Evolutionary conservation across 2,797 vertebrate species (phyloP), one percentile per base, ranked within the genome.

Genomic region (Phyllotis vaccarum): DNA sequence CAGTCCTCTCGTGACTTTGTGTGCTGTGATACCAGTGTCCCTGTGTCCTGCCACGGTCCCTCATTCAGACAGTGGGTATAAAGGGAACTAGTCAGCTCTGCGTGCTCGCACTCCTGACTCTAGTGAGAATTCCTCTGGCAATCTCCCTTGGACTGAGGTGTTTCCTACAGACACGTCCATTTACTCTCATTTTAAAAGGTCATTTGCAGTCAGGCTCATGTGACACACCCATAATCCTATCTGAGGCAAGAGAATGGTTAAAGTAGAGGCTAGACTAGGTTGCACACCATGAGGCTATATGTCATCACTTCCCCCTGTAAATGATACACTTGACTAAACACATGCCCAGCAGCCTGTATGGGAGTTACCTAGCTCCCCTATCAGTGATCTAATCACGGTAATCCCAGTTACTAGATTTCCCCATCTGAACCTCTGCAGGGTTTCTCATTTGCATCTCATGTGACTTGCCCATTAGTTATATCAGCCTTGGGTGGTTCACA

Each of bases 11-110:
- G 34, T 80, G 54, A 22, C 10, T 9, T 12, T 7, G 11, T n/a
- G 34, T 0, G 21, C 31, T 24, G 6, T n/a, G 19, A 27, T 14
- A 60, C 8, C 29, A 49, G n/a, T 2, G 34, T 37, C 49, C 76
- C 64, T 29, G 7, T 1, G 21, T 27, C 40, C 5, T 0, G 13
- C 19, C 7, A 24, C 0, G 0, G 16, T 2, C 29, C 27, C 46
- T 17, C 29, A 56, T 3, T 17, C 34, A 49, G 24, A 54, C 31
- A 76, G 9, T 7, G 10, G 29, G 21, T 54, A 88, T 0, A 2
- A 43, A 46, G 21, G 60, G 52, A 43, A 17, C 37, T 5, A n/a
- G 19, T 27, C 11, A 10, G 7, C 12, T 60, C 74, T 3, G 43
- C 58, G 58, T 52, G 43, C 34, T 52, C 13, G 8, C 54, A 60